Conservation (phyloP, 2,888 invertebrate species). For the Tenthredo distinguenda region DNA sequence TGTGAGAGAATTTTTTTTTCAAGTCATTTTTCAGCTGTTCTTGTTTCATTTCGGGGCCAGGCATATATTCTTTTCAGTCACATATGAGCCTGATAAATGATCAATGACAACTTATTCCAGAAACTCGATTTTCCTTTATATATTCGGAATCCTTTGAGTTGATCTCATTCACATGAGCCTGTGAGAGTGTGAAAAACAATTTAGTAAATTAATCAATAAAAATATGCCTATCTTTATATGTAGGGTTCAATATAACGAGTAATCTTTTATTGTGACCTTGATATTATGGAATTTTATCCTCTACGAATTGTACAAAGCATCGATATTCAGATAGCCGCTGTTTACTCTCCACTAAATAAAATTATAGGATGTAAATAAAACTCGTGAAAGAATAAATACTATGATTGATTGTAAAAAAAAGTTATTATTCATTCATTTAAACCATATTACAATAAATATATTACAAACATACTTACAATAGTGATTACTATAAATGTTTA, state of each 20-base stretch:
- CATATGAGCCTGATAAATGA: not conserved
- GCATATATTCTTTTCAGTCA: not conserved
- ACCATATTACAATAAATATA: constrained; percentile 16
- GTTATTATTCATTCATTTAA: constrained; percentile 50
- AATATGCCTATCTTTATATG: not conserved
- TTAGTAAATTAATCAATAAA: not conserved
- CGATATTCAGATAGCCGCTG: not conserved
- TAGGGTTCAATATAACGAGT: not conserved
- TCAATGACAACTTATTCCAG: not conserved
- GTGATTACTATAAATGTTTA: not conserved
- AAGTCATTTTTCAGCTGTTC: not conserved
- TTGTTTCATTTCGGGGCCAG: not conserved
- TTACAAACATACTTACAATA: not conserved
- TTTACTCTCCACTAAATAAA: not conserved
- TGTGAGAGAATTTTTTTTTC: not conserved
- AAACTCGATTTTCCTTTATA: not conserved
- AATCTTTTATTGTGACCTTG: not conserved
- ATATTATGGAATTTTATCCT: not conserved
- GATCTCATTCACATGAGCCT: not conserved
- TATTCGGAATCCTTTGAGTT: not conserved
- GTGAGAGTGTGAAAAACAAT: not conserved
- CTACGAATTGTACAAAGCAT: not conserved
- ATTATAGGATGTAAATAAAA: not conserved
- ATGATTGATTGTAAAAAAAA: constrained; percentile 32
- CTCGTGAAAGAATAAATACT: not conserved